Evolutionary conservation across 2,888 invertebrate species (phyloP).

Genomic region (Drosophila pseudotalamancana): DNA sequence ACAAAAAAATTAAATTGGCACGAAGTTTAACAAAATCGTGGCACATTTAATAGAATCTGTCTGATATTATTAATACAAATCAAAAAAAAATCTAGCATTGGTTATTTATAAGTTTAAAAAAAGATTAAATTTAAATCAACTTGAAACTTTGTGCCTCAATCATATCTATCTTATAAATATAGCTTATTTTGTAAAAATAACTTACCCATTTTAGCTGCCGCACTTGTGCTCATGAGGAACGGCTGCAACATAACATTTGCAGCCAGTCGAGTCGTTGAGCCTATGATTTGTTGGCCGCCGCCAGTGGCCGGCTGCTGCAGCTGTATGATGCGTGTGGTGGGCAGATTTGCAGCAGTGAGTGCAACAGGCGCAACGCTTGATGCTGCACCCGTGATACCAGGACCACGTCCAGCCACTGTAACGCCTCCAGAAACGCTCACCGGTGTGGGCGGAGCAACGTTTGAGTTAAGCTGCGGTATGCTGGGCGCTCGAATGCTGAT

Average conservation of each 20-base stretch:
- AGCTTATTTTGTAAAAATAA: not conserved
- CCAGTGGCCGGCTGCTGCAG: constrained; percentile 82
- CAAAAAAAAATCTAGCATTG: too few species aligned
- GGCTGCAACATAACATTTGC: constrained; percentile 84
- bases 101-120: too few species aligned
- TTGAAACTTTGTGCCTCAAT: too few species aligned
- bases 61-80: too few species aligned
- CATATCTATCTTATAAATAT: not conserved
- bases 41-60: too few species aligned
- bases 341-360: constrained; percentile 78
- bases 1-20: not conserved
- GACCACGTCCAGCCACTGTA: constrained; percentile 67
- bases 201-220: constrained; percentile 81
- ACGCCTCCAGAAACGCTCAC: constrained; percentile 67
- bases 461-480: constrained; percentile 78
- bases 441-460: constrained; percentile 60
- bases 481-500: constrained; percentile 84
- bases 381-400: constrained; percentile 44
- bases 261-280: constrained; percentile 79
- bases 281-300: constrained; percentile 81
- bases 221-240: constrained; percentile 82
- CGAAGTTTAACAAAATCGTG: too few species aligned
- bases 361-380: constrained; percentile 63
- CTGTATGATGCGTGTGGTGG: constrained; percentile 83
- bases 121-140: too few species aligned